Evolutionary conservation across 1,140 invertebrate species (phyloP), one percentile per base, ranked within the genome.

Genomic region (Magallana ariakensis): DNA sequence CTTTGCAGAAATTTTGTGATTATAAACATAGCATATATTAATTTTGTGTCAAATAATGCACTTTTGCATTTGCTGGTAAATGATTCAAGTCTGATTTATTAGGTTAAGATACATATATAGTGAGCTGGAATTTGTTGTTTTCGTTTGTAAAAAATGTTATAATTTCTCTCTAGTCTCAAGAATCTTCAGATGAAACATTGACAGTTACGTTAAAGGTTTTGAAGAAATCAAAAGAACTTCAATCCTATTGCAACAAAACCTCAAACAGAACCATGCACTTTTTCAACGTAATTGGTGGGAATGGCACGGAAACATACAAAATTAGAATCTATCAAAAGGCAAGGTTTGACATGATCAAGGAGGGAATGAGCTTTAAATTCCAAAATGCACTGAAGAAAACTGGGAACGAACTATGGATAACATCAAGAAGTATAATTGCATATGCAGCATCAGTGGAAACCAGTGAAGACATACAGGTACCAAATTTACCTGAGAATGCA

Each of bases 301-400:
- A 70, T 9, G 62, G 62, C n/a, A 19, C n/a, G 10, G 62, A 70
- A 19, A 19, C 26, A 0, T 70, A 70, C 19, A 22, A 70, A 22
- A 26, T 19, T 10, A 70, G 62, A 70, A 70, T 70, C 11, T 70
- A 70, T 70, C 19, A 22, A 26, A 70, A 70, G 26, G 19, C n/a
- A 19, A 19, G 22, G 62, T 70, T 33, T 26, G n/a, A 70, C n/a
- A 70, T 70, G 62, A 70, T 70, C 58, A 62, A 62, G 58, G 58
- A 62, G 58, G 58, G 58, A 16, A 62, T 62, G 58, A 62, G 16
- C 58, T 62, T 62, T 62, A 62, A 62, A 62, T 62, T 62, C 58
- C 58, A 62, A 62, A 62, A 62, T 62, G 58, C 58, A 62, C 58
- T 62, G 58, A 62, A 62, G 58, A 62, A 62, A 62, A 62, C 58